Evolutionary conservation across 2,888 invertebrate species (phyloP).

Genomic region (Tipula helvola): DNA sequence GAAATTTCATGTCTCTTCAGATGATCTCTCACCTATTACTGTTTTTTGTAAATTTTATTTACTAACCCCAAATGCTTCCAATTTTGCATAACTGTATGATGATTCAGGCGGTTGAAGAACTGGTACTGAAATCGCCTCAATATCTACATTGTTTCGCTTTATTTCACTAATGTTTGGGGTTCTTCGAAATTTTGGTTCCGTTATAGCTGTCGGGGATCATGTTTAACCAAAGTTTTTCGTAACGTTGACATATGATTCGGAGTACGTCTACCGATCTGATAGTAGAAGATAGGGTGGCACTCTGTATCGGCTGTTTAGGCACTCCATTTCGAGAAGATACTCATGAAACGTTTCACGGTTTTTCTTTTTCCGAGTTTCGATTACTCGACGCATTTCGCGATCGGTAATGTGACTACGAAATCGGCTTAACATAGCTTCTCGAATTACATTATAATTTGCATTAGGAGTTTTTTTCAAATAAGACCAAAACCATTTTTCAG

Average conservation of each 20-base stretch:
- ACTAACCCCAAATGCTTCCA: too few species aligned
- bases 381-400: neutral
- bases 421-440: neutral
- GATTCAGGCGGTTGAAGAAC: neutral
- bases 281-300: too few species aligned
- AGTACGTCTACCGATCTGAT: too few species aligned
- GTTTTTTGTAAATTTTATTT: too few species aligned
- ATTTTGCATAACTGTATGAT: neutral
- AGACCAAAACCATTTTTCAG: neutral
- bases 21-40: too few species aligned
- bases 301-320: neutral
- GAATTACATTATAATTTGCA: neutral
- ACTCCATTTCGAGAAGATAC: neutral
- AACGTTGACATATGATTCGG: neutral
- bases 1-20: neutral
- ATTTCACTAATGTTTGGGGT: neutral
- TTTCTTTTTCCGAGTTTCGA: neutral
- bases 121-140: neutral
- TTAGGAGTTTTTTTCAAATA: neutral
- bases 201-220: neutral
- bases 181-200: neutral
- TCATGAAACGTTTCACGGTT: neutral
- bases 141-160: neutral
- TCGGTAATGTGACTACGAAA: neutral
- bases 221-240: neutral